phyloP scores from a whole-genome alignment of 2,888 invertebrate species.

The Heliconius ismenius region DNA sequence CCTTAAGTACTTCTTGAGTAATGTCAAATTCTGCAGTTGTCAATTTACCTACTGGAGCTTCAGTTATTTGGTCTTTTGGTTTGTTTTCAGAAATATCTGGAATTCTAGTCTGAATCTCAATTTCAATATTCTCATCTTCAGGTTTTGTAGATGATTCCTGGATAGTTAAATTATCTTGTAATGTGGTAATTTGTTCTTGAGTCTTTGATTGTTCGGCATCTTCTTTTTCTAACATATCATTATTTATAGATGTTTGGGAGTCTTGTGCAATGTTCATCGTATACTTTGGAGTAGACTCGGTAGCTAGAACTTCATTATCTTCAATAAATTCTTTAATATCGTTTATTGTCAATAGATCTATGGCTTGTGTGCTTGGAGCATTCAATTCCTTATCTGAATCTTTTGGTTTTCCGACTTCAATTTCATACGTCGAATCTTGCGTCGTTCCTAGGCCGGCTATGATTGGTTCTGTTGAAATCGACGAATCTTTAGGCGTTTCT shows the following conservation, averaged over 20 bases:
- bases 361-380: not conserved
- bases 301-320: not conserved
- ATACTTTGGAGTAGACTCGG: slow-evolving; percentile 17
- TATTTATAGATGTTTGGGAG: slow-evolving; percentile 7
- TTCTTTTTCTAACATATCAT: not conserved
- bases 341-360: not conserved
- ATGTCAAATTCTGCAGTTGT: slow-evolving; percentile 12
- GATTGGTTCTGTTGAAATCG: slow-evolving; percentile 9
- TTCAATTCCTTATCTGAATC: slow-evolving; percentile 18
- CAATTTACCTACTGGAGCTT: not conserved
- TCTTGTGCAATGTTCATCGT: not conserved
- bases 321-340: not conserved
- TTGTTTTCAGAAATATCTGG: slow-evolving; percentile 14
- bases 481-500: slow-evolving; percentile 16
- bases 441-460: not conserved
- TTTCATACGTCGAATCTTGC: slow-evolving; percentile 5
- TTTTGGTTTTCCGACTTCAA: slow-evolving; percentile 14
- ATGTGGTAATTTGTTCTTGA: slow-evolving; percentile 1
- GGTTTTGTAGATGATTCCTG: slow-evolving; percentile 17
- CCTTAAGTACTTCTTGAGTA: slow-evolving; percentile 4
- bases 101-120: slow-evolving; percentile 14
- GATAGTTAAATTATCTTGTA: slow-evolving; percentile 1
- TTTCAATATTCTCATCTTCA: not conserved
- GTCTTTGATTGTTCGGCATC: slow-evolving; percentile 11
- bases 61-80: slow-evolving; percentile 11